Conservation (phyloP, 2,113 vertebrate species). For the Pomatorhinus ruficollis region DNA sequence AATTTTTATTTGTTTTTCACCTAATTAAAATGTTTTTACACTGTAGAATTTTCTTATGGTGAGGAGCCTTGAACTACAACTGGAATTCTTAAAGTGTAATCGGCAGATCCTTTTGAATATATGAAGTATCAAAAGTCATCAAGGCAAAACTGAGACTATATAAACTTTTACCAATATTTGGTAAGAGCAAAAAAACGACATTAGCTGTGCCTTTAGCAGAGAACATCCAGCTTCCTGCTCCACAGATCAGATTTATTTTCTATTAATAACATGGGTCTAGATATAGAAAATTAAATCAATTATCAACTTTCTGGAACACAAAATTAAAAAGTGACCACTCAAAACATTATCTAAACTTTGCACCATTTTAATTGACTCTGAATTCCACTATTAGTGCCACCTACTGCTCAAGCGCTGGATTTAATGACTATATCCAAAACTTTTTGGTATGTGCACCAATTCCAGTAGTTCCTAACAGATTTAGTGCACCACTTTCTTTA, state of each 20-base stretch:
- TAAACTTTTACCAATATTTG: neutral
- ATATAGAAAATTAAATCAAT: neutral
- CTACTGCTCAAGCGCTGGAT: neutral
- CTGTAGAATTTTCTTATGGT: too few relatives aligned
- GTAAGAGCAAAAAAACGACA: neutral
- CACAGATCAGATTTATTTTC: neutral
- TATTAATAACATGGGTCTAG: neutral
- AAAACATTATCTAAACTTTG: neutral
- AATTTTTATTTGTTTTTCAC: neutral
- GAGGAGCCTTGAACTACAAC: neutral
- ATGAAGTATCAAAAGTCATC: neutral
- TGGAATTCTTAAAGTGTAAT: neutral
- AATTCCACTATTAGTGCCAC: neutral
- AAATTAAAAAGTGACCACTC: neutral
- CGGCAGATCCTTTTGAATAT: fast-evolving
- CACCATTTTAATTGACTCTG: neutral
- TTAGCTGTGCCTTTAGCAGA: neutral
- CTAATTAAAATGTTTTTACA: neutral
- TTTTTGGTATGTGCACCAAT: neutral
- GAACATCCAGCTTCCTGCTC: neutral
- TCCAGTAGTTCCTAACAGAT: neutral
- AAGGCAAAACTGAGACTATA: neutral
- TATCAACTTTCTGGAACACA: neutral
- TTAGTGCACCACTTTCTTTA: neutral
- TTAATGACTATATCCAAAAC: neutral